These are phyloP conservation scores for Armadillidium nasatum DNA, from an alignment of 1,140 invertebrate species.

Conservation along the genomic window DNA sequence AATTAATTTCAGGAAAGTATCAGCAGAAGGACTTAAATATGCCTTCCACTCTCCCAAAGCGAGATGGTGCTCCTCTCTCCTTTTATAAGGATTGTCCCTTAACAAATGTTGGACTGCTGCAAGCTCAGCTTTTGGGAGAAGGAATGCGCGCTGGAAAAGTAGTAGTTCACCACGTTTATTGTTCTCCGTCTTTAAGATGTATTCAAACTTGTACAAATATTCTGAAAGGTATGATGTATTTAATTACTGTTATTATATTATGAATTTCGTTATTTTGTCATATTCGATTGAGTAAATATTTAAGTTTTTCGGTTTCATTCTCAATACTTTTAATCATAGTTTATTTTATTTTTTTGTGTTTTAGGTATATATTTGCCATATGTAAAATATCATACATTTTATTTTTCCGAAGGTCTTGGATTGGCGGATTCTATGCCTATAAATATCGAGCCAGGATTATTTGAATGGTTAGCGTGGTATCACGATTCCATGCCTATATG, in stretches of 20 bases:
- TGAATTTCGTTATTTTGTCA: too few species aligned
- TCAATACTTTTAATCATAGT: too few species aligned
- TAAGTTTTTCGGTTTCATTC: too few species aligned
- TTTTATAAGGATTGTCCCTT: conserved; percentile 79
- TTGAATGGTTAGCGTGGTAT: conserved; percentile 92
- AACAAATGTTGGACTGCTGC: conserved; percentile 64
- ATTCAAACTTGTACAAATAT: conserved; percentile 79
- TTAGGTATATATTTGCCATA: conserved; percentile 19
- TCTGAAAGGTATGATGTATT: conserved; percentile 60
- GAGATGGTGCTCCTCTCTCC: conserved; percentile 57
- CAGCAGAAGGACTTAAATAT: conserved; percentile 81
- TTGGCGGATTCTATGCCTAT: conserved; percentile 54
- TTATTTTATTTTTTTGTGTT: too few species aligned
- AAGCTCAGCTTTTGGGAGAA: conserved; percentile 60
- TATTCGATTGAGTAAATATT: too few species aligned
- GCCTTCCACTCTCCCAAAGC: conserved; percentile 55
- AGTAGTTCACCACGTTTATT: conserved; percentile 67
- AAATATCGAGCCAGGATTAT: conserved; percentile 79
- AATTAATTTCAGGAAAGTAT: conserved; percentile 61
- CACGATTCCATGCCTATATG: conserved; percentile 69
- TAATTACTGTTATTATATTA: too few species aligned
- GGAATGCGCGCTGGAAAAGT: conserved; percentile 64
- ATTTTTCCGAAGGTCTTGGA: conserved; percentile 52
- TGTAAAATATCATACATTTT: conserved; percentile 16
- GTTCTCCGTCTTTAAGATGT: conserved; percentile 81